Evolutionary conservation across 2,113 vertebrate genomes (phyloP), one percentile per base, ranked within the genome.

Genomic region (Erpornis zantholeuca): DNA sequence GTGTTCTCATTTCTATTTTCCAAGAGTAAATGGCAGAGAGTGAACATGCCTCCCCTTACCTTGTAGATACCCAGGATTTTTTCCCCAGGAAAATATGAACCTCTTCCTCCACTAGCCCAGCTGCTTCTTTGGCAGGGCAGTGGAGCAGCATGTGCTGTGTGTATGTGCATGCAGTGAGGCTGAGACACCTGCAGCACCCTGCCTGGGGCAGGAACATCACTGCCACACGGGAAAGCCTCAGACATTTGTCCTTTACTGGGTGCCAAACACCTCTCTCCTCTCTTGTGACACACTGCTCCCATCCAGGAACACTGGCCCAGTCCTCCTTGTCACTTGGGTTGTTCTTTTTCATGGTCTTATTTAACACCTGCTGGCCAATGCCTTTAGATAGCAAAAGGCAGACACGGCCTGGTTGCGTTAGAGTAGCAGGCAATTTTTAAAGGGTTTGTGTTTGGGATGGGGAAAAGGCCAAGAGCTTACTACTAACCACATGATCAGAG

Each of bases 401-500:
- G 47, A 82, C 66, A 23, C 27, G 35, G 54, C 68, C 88, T 35
- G n/a, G 57, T 18, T 11, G 2, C 47, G 15, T 95, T 95, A 60
- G 44, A 92, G 90, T 23, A 94, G 71, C 87, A 85, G 38, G 77
- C 70, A 86, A 40, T 95, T 94, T 93, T 94, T 93, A 91, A 92
- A 92, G 71, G 83, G 82, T 93, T 97, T 95, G 63, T 93, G 80
- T 96, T 81, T 85, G 59, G 79, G 64, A 14, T 66, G 49, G 79
- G 69, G 92, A 90, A 85, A 91, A 86, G 70, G 76, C 35, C 44
- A 73, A 81, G 81, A 83, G 69, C 80, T 95, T 93, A n/a, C 93
- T 36, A 17, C 81, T 93, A 94, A 95, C 95, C 96, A 94, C 94
- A 68, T 97, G 97, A 95, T 97, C 97, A 82, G 94, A 95, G 92